Conservation (phyloP, 2,797 vertebrate genomes). For the Hoplostethus atlanticus region DNA sequence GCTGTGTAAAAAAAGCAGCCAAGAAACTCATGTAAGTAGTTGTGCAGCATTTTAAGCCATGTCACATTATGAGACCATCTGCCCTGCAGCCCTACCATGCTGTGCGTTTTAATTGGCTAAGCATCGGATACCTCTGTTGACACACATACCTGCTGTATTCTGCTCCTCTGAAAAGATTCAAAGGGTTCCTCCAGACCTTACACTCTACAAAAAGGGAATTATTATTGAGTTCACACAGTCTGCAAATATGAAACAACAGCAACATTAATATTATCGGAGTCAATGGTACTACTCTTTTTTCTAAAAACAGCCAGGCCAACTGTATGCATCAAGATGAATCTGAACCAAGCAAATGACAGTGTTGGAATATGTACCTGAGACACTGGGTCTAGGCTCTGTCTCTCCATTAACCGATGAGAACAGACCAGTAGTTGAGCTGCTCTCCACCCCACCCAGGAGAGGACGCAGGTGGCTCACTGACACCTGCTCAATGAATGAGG, state of each 20-base stretch:
- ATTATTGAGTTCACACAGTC: background rate
- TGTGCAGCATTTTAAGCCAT: background rate
- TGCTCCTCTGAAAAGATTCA: constrained; percentile 98
- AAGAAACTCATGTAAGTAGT: background rate
- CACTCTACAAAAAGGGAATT: constrained; percentile 87
- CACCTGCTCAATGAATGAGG: constrained; percentile 98
- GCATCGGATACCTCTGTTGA: constrained; percentile 1
- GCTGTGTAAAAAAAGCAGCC: background rate
- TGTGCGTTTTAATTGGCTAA: background rate
- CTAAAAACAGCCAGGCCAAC: background rate
- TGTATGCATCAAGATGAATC: background rate
- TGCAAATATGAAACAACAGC: background rate
- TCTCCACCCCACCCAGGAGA: constrained; percentile 93
- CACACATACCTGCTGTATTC: constrained; percentile 95
- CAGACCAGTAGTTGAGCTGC: constrained; percentile 85
- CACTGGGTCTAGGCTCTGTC: constrained; percentile 88
- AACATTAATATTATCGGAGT: background rate
- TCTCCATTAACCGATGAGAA: constrained; percentile 90
- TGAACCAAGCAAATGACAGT: background rate
- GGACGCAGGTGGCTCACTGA: constrained; percentile 97
- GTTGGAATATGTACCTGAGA: constrained; percentile 87
- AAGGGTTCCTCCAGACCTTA: constrained; percentile 98
- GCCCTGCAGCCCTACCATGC: background rate
- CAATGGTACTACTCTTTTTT: too few relatives aligned
- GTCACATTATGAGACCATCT: background rate